Conservation (phyloP, 2,113 vertebrate species). For the Anoplopoma fimbria region DNA sequence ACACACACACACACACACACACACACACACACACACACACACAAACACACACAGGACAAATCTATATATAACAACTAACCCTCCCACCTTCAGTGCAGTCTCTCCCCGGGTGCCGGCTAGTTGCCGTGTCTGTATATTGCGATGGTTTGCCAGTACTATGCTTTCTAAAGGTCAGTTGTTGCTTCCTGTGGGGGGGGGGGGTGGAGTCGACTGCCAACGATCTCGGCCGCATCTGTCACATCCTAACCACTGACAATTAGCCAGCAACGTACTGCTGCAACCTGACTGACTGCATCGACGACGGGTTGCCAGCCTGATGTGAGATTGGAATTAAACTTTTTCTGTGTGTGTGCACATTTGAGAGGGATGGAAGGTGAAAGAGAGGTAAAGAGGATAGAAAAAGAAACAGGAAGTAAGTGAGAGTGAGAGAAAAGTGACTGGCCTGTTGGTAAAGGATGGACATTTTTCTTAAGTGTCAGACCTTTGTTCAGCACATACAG, state of each 20-base stretch:
- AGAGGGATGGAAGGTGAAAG: constrained; percentile 5
- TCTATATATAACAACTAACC: constrained; percentile 71
- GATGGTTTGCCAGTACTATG: constrained; percentile 42
- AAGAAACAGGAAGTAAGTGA: constrained; percentile 9
- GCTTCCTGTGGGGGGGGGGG: constrained; percentile 18
- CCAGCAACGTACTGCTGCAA: constrained; percentile 26
- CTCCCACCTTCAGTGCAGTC: constrained; percentile 52
- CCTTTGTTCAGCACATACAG: constrained; percentile 54
- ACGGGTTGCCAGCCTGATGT: constrained; percentile 1
- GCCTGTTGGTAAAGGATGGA: constrained; percentile 57
- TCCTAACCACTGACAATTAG: constrained; percentile 64
- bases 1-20: constrained; percentile 12
- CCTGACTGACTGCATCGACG: constrained; percentile 1
- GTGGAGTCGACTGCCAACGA: constrained; percentile 53
- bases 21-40: not conserved
- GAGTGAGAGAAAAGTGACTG: constrained; percentile 59
- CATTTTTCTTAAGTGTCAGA: constrained; percentile 61
- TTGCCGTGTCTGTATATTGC: not conserved
- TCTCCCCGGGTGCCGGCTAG: constrained; percentile 40
- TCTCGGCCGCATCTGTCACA: constrained; percentile 64
- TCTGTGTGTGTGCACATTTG: not conserved
- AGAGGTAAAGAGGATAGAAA: not conserved
- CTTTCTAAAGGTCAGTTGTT: constrained; percentile 71
- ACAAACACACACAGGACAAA: constrained; percentile 40
- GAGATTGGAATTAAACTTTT: not conserved